These are phyloP conservation scores for Neoscelio sp. DNA, from an alignment of 2,888 invertebrate species.

Conservation along the genomic window DNA sequence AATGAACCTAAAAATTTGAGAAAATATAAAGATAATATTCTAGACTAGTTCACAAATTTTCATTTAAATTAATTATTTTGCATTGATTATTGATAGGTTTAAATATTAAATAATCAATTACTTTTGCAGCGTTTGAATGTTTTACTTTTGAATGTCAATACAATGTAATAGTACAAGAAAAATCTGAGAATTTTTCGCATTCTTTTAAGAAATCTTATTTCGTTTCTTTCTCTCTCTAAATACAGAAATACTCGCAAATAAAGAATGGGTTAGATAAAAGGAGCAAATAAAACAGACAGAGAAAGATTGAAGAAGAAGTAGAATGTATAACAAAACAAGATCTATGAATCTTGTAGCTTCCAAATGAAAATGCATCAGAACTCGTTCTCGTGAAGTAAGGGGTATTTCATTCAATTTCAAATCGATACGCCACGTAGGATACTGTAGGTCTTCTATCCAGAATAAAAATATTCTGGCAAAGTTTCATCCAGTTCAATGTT, in stretches of 20 bases:
- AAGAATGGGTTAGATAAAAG: constrained; percentile 52
- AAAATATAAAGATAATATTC: too few relatives aligned
- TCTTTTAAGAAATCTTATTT: constrained; percentile 54
- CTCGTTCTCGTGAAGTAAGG: constrained; percentile 71
- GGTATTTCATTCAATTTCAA: constrained; percentile 73
- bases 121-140: constrained; percentile 31
- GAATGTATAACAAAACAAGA: constrained; percentile 65
- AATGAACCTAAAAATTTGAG: too few relatives aligned
- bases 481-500: constrained; percentile 46
- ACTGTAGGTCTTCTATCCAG: constrained; percentile 35
- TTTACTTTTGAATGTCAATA: constrained; percentile 47
- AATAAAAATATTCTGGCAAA: constrained; percentile 65
- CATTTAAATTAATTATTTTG: too few relatives aligned
- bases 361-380: constrained; percentile 73
- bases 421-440: constrained; percentile 63
- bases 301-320: constrained; percentile 67
- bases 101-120: too few relatives aligned
- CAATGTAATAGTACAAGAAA: constrained; percentile 49
- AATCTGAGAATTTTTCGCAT: constrained; percentile 32
- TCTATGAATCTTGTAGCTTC: constrained; percentile 70
- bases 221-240: constrained; percentile 35
- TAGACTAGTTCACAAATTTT: too few relatives aligned
- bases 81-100: too few relatives aligned
- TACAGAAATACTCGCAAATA: constrained; percentile 45
- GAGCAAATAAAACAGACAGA: constrained; percentile 66